Evolutionary conservation across 1,140 invertebrate genomes (phyloP).

Genomic region (Drosophila lowei): DNA sequence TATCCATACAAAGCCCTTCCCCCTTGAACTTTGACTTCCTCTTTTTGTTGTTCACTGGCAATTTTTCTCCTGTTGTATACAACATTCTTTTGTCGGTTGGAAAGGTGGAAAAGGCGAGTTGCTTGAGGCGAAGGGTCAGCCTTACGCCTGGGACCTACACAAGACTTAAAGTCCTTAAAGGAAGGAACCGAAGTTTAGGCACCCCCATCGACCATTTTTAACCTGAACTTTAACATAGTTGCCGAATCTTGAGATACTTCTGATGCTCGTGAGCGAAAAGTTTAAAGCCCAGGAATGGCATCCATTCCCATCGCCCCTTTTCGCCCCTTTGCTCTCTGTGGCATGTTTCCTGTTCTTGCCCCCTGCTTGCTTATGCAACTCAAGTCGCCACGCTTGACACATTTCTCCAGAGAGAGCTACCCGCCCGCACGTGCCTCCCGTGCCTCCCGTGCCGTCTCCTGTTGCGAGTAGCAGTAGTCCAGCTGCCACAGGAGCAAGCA

Average conservation of each 20-base stretch:
- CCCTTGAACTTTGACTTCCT: neutral
- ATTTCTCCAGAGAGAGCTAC: slow-evolving; percentile 66
- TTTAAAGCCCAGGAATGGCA: slow-evolving; percentile 63
- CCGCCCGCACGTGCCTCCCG: slow-evolving; percentile 51
- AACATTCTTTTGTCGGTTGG: slow-evolving; percentile 17
- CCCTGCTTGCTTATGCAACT: slow-evolving; percentile 73
- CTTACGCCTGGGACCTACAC: slow-evolving; percentile 5
- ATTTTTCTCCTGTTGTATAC: slow-evolving; percentile 13
- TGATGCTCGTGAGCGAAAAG: slow-evolving; percentile 20
- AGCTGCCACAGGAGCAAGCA: slow-evolving; percentile 35
- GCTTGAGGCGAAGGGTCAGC: slow-evolving; percentile 39
- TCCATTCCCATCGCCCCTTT: neutral
- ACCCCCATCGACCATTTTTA: slow-evolving; percentile 8
- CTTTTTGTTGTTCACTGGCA: neutral
- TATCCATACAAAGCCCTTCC: neutral
- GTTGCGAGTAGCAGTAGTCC: slow-evolving; percentile 22
- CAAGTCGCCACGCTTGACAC: slow-evolving; percentile 77
- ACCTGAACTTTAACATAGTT: slow-evolving; percentile 64
- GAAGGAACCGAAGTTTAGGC: too few species aligned
- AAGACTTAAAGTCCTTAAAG: too few species aligned
- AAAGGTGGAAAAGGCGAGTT: slow-evolving; percentile 56
- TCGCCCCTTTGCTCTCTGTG: slow-evolving; percentile 6
- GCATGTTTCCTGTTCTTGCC: slow-evolving; percentile 6
- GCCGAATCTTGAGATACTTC: slow-evolving; percentile 11
- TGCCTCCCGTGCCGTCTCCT: neutral